phyloP scores from a whole-genome alignment of 2,113 vertebrate species.

The Ageneiosus marmoratus region DNA sequence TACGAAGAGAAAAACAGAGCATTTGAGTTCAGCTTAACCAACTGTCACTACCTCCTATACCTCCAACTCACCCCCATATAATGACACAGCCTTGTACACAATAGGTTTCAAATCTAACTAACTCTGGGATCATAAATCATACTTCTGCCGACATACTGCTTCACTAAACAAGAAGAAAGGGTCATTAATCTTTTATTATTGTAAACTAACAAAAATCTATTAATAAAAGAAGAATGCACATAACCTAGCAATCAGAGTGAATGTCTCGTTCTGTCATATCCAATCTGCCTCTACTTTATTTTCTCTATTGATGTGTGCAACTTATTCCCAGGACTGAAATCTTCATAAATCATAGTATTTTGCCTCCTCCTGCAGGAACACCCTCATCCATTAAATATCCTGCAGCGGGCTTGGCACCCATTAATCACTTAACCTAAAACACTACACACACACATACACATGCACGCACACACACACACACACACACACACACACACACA shows the following conservation, averaged over 20 bases:
- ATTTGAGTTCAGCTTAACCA: constrained; percentile 13
- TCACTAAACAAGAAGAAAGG: constrained; percentile 75
- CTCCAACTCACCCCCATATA: constrained; percentile 10
- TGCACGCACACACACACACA: not conserved
- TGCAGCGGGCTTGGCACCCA: constrained; percentile 44
- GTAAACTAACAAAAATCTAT: constrained; percentile 62
- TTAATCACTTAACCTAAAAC: constrained; percentile 68
- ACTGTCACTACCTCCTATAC: not conserved
- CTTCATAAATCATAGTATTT: constrained; percentile 59
- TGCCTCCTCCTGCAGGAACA: constrained; percentile 35
- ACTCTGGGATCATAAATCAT: constrained; percentile 72
- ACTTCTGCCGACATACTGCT: constrained; percentile 66
- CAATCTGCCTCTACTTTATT: constrained; percentile 30
- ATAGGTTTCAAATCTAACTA: constrained; percentile 45
- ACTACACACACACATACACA: constrained; percentile 37
- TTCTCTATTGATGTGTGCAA: constrained; percentile 51
- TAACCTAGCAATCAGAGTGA: not conserved
- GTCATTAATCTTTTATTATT: constrained; percentile 73
- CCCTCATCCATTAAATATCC: constrained; percentile 60
- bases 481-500: no score
- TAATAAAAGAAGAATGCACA: constrained; percentile 4
- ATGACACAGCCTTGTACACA: constrained; percentile 7
- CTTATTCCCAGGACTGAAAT: constrained; percentile 50
- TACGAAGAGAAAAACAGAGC: not conserved
- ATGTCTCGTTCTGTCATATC: not conserved